phyloP scores from a whole-genome alignment of 92 coral and sea anemone species.

The Bergia sp. region DNA sequence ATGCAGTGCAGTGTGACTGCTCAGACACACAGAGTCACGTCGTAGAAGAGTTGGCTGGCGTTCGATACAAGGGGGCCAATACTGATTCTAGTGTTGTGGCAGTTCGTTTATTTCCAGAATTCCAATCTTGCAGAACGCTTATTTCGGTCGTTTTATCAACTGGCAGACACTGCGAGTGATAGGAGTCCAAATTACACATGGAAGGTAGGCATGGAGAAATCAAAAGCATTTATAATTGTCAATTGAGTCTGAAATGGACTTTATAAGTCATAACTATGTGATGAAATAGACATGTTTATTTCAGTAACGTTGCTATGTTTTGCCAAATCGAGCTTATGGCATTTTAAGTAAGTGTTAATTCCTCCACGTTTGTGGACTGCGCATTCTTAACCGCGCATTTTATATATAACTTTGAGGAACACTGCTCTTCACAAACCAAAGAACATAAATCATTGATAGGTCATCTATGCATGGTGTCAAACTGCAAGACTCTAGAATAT shows the following conservation, averaged over 20 bases:
- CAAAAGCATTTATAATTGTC: neutral
- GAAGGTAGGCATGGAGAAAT: conserved; percentile 31
- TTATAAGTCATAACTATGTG: neutral
- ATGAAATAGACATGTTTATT: neutral
- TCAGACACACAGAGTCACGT: conserved; percentile 30
- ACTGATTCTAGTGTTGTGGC: conserved; percentile 14
- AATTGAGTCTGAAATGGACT: conserved; percentile 14
- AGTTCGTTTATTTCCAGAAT: neutral
- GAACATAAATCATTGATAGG: neutral
- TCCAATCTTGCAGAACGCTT: conserved; percentile 16
- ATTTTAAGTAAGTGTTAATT: neutral
- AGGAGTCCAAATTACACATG: neutral
- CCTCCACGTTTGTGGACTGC: neutral
- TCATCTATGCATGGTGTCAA: neutral
- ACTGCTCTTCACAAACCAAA: neutral
- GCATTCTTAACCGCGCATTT: neutral
- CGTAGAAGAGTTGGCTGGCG: neutral
- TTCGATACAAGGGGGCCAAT: conserved; percentile 12
- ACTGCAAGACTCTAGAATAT: conserved; percentile 24
- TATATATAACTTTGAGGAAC: neutral
- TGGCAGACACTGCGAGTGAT: neutral
- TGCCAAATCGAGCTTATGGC: neutral
- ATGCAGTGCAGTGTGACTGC: conserved; percentile 26
- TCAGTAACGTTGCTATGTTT: neutral
- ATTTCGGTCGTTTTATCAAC: neutral